These are phyloP conservation scores for Corythornis madagascariensis DNA, from an alignment of 2,113 vertebrate species.

Conservation along the genomic window DNA sequence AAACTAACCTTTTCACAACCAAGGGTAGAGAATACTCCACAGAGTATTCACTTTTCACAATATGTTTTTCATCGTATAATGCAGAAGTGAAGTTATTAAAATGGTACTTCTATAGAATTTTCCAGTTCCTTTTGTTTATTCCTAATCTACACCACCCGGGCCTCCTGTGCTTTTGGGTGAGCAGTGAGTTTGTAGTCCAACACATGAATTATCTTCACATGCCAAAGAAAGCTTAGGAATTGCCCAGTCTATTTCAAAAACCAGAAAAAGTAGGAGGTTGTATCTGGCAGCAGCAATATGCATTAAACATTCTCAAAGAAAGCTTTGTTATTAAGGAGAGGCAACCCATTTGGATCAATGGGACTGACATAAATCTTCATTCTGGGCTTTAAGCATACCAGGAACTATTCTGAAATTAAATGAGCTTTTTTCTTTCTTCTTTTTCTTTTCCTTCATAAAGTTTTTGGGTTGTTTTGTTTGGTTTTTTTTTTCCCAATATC, in stretches of 20 bases:
- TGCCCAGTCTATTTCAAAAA: slow-evolving; percentile 59
- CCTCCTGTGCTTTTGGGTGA: background rate
- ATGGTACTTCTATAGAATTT: slow-evolving; percentile 28
- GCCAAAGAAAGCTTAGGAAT: slow-evolving; percentile 64
- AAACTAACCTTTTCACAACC: background rate
- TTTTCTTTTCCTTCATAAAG: background rate
- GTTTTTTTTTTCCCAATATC: background rate
- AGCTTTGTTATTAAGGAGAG: slow-evolving; percentile 48
- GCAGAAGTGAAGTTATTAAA: background rate
- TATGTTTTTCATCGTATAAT: background rate
- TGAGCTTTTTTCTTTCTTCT: background rate
- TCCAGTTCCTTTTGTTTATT: slow-evolving; percentile 50
- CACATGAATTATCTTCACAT: slow-evolving; percentile 21
- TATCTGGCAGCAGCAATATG: slow-evolving; percentile 52
- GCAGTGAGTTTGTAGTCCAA: background rate
- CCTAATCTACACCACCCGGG: background rate
- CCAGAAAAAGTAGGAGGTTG: slow-evolving; percentile 41
- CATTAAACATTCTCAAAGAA: slow-evolving; percentile 54
- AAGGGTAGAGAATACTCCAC: background rate
- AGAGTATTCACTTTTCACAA: background rate
- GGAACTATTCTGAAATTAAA: slow-evolving; percentile 6
- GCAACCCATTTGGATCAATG: slow-evolving; percentile 9
- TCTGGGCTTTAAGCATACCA: background rate
- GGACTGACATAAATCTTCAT: slow-evolving; percentile 48
- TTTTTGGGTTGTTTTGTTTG: too few species aligned